Evolutionary conservation across 1,140 invertebrate species (phyloP).

Genomic region (Drosophila serrata): DNA sequence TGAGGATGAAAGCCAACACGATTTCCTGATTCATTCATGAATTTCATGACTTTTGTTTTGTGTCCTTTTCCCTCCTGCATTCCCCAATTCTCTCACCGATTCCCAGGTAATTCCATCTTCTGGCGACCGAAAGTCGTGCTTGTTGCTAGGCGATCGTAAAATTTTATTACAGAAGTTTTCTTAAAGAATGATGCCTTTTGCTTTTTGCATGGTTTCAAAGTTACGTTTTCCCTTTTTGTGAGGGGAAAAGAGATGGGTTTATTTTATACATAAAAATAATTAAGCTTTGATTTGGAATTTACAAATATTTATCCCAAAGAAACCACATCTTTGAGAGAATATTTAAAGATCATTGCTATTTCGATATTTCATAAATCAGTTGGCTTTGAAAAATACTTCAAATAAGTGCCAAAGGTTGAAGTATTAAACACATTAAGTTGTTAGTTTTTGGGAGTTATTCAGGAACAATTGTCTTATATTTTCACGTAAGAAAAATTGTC

Average conservation of each 20-base stretch:
- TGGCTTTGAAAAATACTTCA: background rate
- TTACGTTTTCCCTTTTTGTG: conserved; percentile 19
- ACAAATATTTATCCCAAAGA: background rate
- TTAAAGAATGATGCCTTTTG: conserved; percentile 35
- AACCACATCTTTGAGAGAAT: too few relatives aligned
- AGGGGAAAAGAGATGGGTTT: background rate
- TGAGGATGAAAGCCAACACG: conserved; percentile 58
- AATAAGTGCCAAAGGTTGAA: background rate
- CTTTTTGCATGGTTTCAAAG: background rate
- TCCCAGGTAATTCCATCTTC: conserved; percentile 19
- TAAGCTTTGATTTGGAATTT: background rate
- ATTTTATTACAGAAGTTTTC: conserved; percentile 68
- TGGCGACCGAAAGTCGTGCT: conserved; percentile 32
- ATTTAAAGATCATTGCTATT: too few relatives aligned
- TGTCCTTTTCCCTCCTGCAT: conserved; percentile 48
- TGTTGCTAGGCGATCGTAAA: conserved; percentile 74
- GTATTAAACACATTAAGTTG: too few relatives aligned
- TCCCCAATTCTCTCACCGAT: background rate
- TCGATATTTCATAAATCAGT: background rate
- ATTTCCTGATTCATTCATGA: conserved; percentile 81
- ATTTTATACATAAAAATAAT: background rate
- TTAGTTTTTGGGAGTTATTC: background rate
- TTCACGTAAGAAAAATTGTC: background rate
- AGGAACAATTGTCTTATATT: background rate
- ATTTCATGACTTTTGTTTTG: conserved; percentile 75